Conservation (phyloP, 1,140 invertebrate genomes). For the Sinonovacula constricta region DNA sequence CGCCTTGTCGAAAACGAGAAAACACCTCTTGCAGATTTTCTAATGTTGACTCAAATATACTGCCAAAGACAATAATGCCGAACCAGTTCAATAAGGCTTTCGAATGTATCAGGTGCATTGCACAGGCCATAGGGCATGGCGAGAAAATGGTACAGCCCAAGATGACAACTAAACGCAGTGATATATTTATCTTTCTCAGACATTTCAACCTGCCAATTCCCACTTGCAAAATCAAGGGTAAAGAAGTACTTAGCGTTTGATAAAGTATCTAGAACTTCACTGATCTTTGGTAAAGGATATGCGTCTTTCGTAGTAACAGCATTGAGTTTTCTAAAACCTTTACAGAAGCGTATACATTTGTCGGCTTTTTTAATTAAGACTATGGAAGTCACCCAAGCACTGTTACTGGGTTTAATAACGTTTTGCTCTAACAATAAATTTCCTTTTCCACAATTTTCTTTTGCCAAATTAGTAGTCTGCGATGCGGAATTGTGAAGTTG, state of each 20-base stretch:
- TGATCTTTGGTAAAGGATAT: background rate
- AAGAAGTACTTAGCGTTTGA: background rate
- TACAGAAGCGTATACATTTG: background rate
- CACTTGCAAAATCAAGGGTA: no score
- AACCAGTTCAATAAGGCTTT: background rate
- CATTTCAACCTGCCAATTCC: constrained; percentile 76
- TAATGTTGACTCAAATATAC: no score
- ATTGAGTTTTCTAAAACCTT: background rate
- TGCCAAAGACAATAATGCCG: no score
- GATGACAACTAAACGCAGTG: constrained; percentile 59
- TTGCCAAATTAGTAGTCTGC: no score
- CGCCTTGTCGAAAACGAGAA: no score
- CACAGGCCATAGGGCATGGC: background rate
- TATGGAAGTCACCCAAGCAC: background rate
- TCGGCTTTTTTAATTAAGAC: constrained; percentile 2
- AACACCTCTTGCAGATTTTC: no score
- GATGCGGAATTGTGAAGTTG: no score
- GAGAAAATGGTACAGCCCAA: background rate
- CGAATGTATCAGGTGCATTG: background rate
- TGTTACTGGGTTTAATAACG: background rate
- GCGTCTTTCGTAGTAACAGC: background rate
- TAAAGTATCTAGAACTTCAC: background rate
- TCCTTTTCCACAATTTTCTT: background rate
- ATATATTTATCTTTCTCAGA: constrained; percentile 66
- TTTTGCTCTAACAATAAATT: background rate